Percentiles rank a stretch among this genome's conserved stretches.
These are phyloP conservation scores for Gymnodraco acuticeps DNA, from an alignment of 2,797 vertebrate species.

Conservation along the genomic window DNA sequence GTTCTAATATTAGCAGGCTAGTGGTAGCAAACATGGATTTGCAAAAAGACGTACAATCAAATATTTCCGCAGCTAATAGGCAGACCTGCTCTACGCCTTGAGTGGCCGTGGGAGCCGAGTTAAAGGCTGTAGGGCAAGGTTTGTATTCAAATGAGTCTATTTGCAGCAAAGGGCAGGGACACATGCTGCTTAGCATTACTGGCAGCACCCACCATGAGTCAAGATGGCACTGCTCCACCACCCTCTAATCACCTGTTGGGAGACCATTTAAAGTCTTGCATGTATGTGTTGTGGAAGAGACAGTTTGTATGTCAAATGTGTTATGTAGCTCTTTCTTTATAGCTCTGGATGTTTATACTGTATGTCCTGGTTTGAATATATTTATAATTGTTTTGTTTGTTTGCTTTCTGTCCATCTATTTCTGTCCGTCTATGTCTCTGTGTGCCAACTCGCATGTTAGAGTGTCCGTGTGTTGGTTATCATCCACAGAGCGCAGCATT, in stretches of 20 bases:
- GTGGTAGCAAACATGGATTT: not conserved
- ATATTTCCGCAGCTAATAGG: slow-evolving; percentile 25
- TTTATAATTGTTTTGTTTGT: slow-evolving; percentile 20
- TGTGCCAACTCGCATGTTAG: slow-evolving; percentile 30
- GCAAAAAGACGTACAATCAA: slow-evolving; percentile 15
- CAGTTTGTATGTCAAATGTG: not conserved
- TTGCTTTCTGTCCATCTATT: slow-evolving; percentile 25
- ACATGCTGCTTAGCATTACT: slow-evolving; percentile 60
- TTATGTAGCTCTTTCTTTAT: not conserved
- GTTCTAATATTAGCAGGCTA: not conserved
- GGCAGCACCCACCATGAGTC: slow-evolving; percentile 44
- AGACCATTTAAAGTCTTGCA: slow-evolving; percentile 29
- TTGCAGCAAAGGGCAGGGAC: slow-evolving; percentile 48
- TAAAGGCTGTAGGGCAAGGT: slow-evolving; percentile 41
- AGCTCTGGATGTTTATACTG: not conserved
- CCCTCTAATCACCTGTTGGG: slow-evolving; percentile 36
- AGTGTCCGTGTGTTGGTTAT: slow-evolving; percentile 52
- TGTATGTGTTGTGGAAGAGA: not conserved
- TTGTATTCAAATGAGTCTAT: slow-evolving; percentile 65
- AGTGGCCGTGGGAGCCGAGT: slow-evolving; percentile 41
- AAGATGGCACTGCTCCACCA: slow-evolving; percentile 52
- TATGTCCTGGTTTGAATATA: not conserved
- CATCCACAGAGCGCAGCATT: slow-evolving; percentile 49
- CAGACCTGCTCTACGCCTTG: slow-evolving; percentile 18
- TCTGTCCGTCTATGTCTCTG: slow-evolving; percentile 27